Evolutionary conservation across 35 echinoderm and acorn worm genomes (phyloP), one percentile per base, ranked within the genome.

Genomic region (Holothuria glaberrima): DNA sequence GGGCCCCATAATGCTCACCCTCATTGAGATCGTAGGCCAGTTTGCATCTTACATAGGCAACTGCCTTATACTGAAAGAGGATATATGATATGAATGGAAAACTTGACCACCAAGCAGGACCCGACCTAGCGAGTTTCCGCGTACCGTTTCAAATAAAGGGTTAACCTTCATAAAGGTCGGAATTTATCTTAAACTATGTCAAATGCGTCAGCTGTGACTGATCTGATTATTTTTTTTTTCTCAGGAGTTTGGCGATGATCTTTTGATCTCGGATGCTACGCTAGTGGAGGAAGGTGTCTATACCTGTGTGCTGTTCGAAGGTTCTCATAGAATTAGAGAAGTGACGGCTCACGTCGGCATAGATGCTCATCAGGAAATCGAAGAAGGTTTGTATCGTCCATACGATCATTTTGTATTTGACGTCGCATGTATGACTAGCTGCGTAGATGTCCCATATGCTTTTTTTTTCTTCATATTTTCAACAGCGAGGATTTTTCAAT

Each of bases 381-480:
- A 58, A 68, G 86, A 88, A 59, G 75, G 91, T 93, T 34, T 27
- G 91, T n/a, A n/a, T n/a, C n/a, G n/a, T n/a, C n/a, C n/a, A n/a
- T n/a, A n/a, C n/a, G n/a, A n/a, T n/a, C n/a, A n/a, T n/a, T n/a
- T n/a, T n/a, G n/a, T n/a, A n/a, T n/a, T n/a, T n/a, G n/a, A n/a
- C n/a, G n/a, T n/a, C n/a, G n/a, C n/a, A n/a, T n/a, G n/a, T n/a
- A n/a, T n/a, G n/a, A n/a, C n/a, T n/a, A n/a, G n/a, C n/a, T n/a
- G n/a, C n/a, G n/a, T n/a, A n/a, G n/a, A n/a, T n/a, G n/a, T n/a
- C n/a, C n/a, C n/a, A n/a, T n/a, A n/a, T n/a, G n/a, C n/a, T n/a
- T n/a, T n/a, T n/a, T n/a, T n/a, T n/a, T n/a, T n/a, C n/a, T n/a
- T n/a, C n/a, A n/a, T n/a, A n/a, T n/a, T n/a, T n/a, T n/a, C n/a